Base-by-base conservation (phyloP, 2,797 vertebrate genomes). In the Argyrosomus regius region DNA sequence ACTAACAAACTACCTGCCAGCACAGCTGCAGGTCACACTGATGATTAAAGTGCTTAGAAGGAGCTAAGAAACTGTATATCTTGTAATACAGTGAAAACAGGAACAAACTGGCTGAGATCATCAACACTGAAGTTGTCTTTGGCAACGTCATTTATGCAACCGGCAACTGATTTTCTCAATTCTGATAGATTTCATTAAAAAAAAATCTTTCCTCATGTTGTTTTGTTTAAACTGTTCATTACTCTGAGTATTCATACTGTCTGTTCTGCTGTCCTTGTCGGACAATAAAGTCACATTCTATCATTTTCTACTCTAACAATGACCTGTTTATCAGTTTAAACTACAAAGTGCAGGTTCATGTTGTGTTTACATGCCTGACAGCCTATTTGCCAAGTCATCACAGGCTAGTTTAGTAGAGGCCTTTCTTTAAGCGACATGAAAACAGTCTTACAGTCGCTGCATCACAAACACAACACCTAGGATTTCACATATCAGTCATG, bases 341-440 rank as follows among this genome's bases (percentile, higher is more conserved):
- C 13, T 16, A 28, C 6, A 18, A 53, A 20, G 24, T 6, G 31
- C 2, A 8, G 16, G 43, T 5, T 48, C 9, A 1, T 39, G 41
- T 18, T 71, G 72, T 77, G 60, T 77, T 78, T 52, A 11, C 48
- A 46, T 63, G 65, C 13, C 31, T 61, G 56, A 4, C 2, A 59
- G 45, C 22, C 60, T 78, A 77, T 88, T 75, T 91, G 91, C 86
- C 26, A 88, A 86, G 90, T 92, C 90, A 94, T 89, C 83, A 61
- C 79, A 43, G 73, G 78, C 72, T 59, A 13, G 59, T 80, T 39
- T 73, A 20, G 17, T 50, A 16, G 60, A 87, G 91, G 91, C 90
- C 88, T 87, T 53, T 79, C 18, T 39, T 1, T 22, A 72, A 59
- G 57, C 49, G 13, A 77, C 49, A 35, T 64, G 28, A n/a, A 58